Conservation (phyloP, 2,888 invertebrate species). For the Zhuqinia jingwanae region DNA sequence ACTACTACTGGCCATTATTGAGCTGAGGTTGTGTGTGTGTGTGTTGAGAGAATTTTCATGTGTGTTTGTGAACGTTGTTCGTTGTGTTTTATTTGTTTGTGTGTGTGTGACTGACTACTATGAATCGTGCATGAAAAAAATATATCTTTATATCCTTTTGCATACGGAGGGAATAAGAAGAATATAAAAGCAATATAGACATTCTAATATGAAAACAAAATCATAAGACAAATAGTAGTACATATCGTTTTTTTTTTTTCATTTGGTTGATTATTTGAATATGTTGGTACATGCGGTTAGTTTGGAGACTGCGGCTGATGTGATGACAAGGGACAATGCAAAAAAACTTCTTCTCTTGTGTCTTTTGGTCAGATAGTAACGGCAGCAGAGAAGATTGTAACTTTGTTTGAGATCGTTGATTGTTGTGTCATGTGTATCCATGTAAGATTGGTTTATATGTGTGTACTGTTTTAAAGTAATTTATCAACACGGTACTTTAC, state of each 20-base stretch:
- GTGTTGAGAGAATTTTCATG: no score
- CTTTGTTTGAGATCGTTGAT: no score
- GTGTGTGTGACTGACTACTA: no score
- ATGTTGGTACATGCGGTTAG: constrained; percentile 40
- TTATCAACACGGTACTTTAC: not conserved
- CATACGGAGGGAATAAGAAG: not conserved
- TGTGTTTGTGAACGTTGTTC: no score
- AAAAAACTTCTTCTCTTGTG: constrained; percentile 39
- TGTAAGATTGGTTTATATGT: no score
- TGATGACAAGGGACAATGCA: constrained; percentile 21
- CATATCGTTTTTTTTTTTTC: constrained; percentile 6
- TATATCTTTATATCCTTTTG: not conserved
- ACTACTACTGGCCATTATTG: no score
- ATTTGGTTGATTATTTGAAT: not conserved
- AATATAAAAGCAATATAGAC: not conserved
- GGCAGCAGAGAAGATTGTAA: not conserved
- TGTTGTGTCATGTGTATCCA: constrained; percentile 1
- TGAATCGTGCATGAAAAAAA: no score
- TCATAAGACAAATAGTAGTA: no score
- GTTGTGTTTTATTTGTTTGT: no score
- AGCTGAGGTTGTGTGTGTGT: no score
- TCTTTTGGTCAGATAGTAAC: constrained; percentile 49
- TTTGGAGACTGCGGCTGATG: constrained; percentile 47
- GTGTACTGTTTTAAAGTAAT: no score
- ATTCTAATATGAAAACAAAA: not conserved